These are phyloP conservation scores for Drosophila santomea DNA, from an alignment of 1,140 invertebrate genomes.

Conservation along the genomic window DNA sequence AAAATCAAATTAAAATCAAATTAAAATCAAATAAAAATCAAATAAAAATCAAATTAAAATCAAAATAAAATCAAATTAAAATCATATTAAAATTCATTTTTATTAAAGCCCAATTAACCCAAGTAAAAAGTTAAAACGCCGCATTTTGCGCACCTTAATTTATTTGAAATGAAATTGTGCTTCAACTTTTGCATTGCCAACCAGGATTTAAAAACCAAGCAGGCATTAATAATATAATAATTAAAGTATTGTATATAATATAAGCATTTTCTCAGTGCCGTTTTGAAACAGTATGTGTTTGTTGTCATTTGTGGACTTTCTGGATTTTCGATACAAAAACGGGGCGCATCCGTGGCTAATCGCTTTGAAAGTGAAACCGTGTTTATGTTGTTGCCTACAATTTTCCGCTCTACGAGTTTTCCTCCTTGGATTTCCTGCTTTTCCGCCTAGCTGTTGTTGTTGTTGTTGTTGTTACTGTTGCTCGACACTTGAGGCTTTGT, in stretches of 20 bases:
- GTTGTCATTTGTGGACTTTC: conserved; percentile 48
- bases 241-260: no score
- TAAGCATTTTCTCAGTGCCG: conserved; percentile 9
- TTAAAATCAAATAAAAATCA: no score
- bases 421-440: conserved; percentile 39
- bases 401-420: conserved; percentile 55
- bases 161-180: no score
- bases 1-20: no score
- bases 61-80: no score
- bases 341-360: conserved; percentile 73
- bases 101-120: background rate
- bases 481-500: conserved; percentile 49
- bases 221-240: no score
- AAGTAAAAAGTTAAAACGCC: no score
- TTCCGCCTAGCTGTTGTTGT: conserved; percentile 4
- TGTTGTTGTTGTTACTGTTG: conserved; percentile 31
- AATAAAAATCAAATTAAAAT: no score
- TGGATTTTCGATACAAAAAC: conserved; percentile 60
- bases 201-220: no score
- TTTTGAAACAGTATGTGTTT: conserved; percentile 33
- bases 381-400: conserved; percentile 69
- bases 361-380: conserved; percentile 81
- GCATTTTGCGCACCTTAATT: background rate
- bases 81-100: no score
- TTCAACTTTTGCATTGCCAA: no score